phyloP scores from a whole-genome alignment of 2,797 vertebrate genomes.

The Typhlichthys subterraneus region DNA sequence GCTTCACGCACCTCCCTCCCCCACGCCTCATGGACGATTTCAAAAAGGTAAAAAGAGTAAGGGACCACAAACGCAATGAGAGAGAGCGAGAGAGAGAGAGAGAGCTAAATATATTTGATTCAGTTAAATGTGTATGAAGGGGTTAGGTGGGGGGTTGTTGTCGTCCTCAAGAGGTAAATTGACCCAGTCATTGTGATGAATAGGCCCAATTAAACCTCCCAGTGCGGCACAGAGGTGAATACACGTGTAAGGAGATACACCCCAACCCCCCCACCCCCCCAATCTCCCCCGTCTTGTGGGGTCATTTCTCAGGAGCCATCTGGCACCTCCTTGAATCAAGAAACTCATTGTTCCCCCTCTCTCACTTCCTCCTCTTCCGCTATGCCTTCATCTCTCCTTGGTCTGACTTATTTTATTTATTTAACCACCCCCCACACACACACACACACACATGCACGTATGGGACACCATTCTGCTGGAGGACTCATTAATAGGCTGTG shows the following conservation, averaged over 20 bases:
- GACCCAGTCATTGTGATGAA: slow-evolving; percentile 63
- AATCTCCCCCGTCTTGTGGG: too few relatives aligned
- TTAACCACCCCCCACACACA: too few relatives aligned
- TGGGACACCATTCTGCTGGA: too few relatives aligned
- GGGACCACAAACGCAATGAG: slow-evolving; percentile 11
- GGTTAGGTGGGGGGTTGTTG: neutral
- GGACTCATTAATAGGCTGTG: too few relatives aligned
- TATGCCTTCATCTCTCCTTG: neutral
- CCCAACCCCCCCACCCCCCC: slow-evolving; percentile 21
- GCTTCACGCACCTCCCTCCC: too few relatives aligned
- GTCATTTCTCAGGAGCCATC: slow-evolving; percentile 34
- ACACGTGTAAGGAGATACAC: slow-evolving; percentile 40
- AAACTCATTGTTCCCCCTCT: slow-evolving; percentile 1
- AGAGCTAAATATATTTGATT: slow-evolving; percentile 37
- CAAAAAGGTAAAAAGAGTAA: slow-evolving; percentile 14
- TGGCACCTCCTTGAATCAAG: slow-evolving; percentile 24
- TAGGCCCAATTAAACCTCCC: slow-evolving; percentile 52
- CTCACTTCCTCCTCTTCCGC: neutral
- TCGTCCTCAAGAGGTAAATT: slow-evolving; percentile 56
- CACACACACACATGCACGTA: too few relatives aligned
- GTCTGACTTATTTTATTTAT: neutral
- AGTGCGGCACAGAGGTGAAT: slow-evolving; percentile 37
- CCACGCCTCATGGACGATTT: slow-evolving; percentile 7
- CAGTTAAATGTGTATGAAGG: slow-evolving; percentile 45
- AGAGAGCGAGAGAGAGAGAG: neutral